Conservation (phyloP, 2,888 invertebrate genomes). For the Sminthurinus aureus region DNA sequence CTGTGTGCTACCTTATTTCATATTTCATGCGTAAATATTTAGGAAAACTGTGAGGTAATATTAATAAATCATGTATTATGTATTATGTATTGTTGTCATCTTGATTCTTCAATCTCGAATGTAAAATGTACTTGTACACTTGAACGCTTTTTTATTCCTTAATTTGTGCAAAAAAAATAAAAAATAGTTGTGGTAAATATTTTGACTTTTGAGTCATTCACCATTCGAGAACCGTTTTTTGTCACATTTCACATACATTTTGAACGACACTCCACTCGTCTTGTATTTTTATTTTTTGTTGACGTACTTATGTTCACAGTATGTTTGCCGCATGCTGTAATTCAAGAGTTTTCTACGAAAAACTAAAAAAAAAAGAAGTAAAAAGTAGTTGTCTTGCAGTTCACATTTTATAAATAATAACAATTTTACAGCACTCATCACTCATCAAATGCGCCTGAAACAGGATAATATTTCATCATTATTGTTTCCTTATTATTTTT, state of each 20-base stretch:
- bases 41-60: conserved; percentile 32
- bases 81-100: not conserved
- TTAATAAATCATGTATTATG: not conserved
- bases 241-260: too few species aligned
- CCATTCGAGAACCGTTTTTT: not conserved
- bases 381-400: not conserved
- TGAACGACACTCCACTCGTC: too few species aligned
- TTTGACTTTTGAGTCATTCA: not conserved
- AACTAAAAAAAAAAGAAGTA: not conserved
- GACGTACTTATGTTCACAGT: too few species aligned
- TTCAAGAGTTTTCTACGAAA: not conserved
- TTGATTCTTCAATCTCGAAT: not conserved
- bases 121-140: too few species aligned
- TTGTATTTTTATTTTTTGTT: too few species aligned
- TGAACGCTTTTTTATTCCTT: not conserved
- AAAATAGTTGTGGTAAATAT: not conserved
- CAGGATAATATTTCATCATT: not conserved
- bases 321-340: too few species aligned
- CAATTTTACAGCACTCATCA: not conserved
- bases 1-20: not conserved
- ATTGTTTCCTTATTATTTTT: not conserved
- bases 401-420: not conserved
- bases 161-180: not conserved
- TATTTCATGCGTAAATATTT: conserved; percentile 28
- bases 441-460: not conserved